Evolutionary conservation across 2,888 invertebrate species (phyloP), one percentile per base, ranked within the genome.

Genomic region (Tinea pellionella): DNA sequence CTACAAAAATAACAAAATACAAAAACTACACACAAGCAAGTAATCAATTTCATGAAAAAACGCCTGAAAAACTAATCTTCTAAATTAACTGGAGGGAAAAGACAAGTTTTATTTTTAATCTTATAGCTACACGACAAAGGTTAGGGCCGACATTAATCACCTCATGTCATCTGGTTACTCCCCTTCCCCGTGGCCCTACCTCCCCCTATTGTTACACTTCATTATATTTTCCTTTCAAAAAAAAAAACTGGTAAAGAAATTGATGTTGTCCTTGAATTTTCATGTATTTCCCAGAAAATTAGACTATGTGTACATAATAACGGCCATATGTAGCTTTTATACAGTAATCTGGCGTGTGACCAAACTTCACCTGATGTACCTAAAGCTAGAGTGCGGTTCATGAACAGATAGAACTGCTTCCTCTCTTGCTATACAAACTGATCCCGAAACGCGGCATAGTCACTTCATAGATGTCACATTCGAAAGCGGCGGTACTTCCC

Each of bases 171-270:
- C 47, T 47, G 15, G 47, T 16, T 9, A 47, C 47, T 15, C n/a
- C 47, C 47, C 9, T 15, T n/a, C 4, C 47, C 9, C 47, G 15
- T 2, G 3, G 24, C 3, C 47, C 16, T 47, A 2, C 16, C 47
- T 2, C 47, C 47, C n/a, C 8, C 15, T 47, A 15, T 47, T 47
- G 47, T 47, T 47, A 13, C 6, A 47, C 47, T 47, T 47, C 47
- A 47, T 47, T 47, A 47, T 47, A 47, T 47, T 47, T 47, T 16
- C 47, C n/a, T 47, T 47, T 47, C 16, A 47, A 47, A 47, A 47
- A 47, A 15, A 47, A 15, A 47, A 47, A n/a, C n/a, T 16, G 15
- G 9, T 15, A 47, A 9, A 15, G 47, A 47, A 47, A 13, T n/a
- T 47, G 47, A 15, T 16, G 47, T 6, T 55, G 55, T 12, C 24